A percentile compares a stretch with the other conserved stretches of the same genome.
These are phyloP conservation scores for Phalloptychus januarius DNA, from an alignment of 2,797 vertebrate genomes.

Conservation along the genomic window DNA sequence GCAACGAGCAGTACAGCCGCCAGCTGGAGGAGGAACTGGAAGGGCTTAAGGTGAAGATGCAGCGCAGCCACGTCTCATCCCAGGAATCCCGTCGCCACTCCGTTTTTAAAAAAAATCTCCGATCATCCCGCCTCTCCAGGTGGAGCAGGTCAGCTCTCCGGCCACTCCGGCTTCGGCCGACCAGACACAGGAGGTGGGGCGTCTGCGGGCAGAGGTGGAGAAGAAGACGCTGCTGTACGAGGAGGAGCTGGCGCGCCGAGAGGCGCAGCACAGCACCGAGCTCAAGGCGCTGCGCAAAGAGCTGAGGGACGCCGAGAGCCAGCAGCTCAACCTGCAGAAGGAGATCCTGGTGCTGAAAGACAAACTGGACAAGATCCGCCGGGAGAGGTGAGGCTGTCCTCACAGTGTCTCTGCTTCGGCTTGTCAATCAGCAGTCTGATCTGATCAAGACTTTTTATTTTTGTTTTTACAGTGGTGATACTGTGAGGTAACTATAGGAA, in stretches of 20 bases:
- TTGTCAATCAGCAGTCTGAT: not conserved
- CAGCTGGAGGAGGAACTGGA: constrained; percentile 96
- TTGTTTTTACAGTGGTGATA: constrained; percentile 58
- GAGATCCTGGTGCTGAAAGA: constrained; percentile 97
- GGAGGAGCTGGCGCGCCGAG: constrained; percentile 90
- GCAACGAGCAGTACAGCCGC: constrained; percentile 92
- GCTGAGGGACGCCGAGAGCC: constrained; percentile 92
- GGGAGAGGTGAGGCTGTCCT: constrained; percentile 85
- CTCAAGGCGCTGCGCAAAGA: constrained; percentile 93
- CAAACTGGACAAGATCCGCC: constrained; percentile 94
- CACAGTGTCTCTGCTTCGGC: accelerated
- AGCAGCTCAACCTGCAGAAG: constrained; percentile 94
- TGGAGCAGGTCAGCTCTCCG: constrained; percentile 88
- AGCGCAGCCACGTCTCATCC: not conserved
- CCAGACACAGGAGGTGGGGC: constrained; percentile 92
- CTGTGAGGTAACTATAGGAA: constrained; percentile 55
- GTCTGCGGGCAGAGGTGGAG: constrained; percentile 91
- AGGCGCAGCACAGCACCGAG: constrained; percentile 88
- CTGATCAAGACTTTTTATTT: constrained; percentile 9
- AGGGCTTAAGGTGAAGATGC: constrained; percentile 87
- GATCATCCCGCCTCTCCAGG: constrained; percentile 59
- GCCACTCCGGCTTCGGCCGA: constrained; percentile 78
- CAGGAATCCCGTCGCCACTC: not conserved
- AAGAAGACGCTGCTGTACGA: constrained; percentile 92
- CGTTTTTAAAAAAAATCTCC: not conserved